Conservation (phyloP, 1,140 invertebrate genomes). For the Ceratina japonica region DNA sequence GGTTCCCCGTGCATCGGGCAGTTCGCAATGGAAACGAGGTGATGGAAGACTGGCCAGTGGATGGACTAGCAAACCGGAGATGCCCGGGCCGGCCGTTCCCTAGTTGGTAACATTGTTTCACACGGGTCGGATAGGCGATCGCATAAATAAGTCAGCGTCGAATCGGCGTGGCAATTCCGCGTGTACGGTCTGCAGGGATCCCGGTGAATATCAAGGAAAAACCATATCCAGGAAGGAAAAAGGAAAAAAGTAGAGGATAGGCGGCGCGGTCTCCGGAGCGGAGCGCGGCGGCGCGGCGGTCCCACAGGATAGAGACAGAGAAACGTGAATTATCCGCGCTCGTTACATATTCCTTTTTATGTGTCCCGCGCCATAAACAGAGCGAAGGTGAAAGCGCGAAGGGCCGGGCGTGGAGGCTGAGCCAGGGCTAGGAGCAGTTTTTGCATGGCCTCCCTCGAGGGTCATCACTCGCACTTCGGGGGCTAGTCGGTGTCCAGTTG, state of each 20-base stretch:
- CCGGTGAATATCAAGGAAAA: constrained; percentile 39
- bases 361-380: constrained; percentile 73
- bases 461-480: constrained; percentile 78
- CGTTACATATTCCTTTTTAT: constrained; percentile 80
- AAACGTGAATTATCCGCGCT: constrained; percentile 75
- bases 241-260: background rate
- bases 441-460: constrained; percentile 76
- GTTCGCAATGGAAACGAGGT: background rate
- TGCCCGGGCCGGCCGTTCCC: background rate
- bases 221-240: constrained; percentile 16
- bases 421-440: constrained; percentile 58
- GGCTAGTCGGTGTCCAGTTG: constrained; percentile 70
- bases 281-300: background rate
- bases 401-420: constrained; percentile 32
- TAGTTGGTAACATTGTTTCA: constrained; percentile 69
- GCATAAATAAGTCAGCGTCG: constrained; percentile 75
- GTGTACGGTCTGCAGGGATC: constrained; percentile 73
- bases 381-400: constrained; percentile 57
- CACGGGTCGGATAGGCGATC: constrained; percentile 67
- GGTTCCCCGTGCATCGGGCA: background rate
- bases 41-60: constrained; percentile 6
- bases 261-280: constrained; percentile 35
- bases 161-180: constrained; percentile 67
- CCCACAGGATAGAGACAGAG: constrained; percentile 39
- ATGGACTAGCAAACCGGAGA: background rate